phyloP scores from a whole-genome alignment of 2,113 vertebrate genomes.

The Tringa solitaria region DNA sequence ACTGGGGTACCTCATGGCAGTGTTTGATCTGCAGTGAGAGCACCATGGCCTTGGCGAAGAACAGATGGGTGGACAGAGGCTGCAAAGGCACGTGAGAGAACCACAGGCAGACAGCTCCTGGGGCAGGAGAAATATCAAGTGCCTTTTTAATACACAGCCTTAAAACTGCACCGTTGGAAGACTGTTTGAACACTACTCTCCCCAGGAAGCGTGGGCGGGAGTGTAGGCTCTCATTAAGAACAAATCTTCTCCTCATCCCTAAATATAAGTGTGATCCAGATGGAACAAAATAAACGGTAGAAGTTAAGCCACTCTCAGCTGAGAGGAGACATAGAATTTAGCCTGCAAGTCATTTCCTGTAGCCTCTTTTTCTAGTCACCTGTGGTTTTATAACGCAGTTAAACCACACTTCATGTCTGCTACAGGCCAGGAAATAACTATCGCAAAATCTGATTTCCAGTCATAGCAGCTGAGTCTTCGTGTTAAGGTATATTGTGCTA shows the following conservation, averaged over 20 bases:
- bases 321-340: background rate
- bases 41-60: rapidly evolving
- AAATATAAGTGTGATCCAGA: constrained; percentile 43
- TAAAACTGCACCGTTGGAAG: background rate
- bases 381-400: constrained; percentile 67
- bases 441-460: constrained; percentile 30
- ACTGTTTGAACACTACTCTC: background rate
- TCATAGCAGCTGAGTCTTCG: background rate
- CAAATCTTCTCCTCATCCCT: constrained; percentile 37
- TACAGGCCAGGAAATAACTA: constrained; percentile 21
- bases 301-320: background rate
- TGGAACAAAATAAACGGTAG: constrained; percentile 23
- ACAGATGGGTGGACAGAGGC: background rate
- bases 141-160: constrained; percentile 13
- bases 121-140: background rate
- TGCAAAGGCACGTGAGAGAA: rapidly evolving
- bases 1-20: background rate
- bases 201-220: constrained; percentile 7
- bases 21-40: background rate
- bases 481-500: background rate
- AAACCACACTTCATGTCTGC: constrained; percentile 35
- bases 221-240: constrained; percentile 53
- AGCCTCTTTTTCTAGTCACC: constrained; percentile 61
- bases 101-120: background rate
- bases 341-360: constrained; percentile 66